phyloP scores from a whole-genome alignment of 35 echinoderm and acorn worm genomes.

The Anneissia japonica region DNA sequence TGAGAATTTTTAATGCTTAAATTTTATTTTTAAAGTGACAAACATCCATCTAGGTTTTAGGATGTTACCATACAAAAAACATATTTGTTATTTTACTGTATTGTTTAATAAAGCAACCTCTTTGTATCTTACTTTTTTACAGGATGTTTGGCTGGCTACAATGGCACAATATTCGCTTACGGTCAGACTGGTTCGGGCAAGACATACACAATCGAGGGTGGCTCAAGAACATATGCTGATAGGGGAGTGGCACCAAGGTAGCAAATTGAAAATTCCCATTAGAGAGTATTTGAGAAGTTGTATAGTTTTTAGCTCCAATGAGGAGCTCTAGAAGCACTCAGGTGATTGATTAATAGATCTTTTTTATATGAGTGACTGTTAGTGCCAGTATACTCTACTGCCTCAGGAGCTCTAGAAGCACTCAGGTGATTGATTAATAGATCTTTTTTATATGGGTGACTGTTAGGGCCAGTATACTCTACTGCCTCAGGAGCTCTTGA shows the following conservation, averaged over 20 bases:
- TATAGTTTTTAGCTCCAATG: no score
- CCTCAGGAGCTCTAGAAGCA: no score
- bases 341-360: no score
- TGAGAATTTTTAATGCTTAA: neutral
- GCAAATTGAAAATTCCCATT: neutral
- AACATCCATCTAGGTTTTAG: neutral
- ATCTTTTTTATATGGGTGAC: no score
- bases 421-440: no score
- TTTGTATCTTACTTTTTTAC: neutral
- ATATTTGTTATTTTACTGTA: neutral
- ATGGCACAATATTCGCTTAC: slow-evolving; percentile 66
- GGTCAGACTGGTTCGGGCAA: slow-evolving; percentile 62
- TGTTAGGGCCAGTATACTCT: no score
- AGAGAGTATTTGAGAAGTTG: no score
- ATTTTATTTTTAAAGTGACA: neutral
- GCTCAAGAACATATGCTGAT: slow-evolving; percentile 31
- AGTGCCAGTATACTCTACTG: no score
- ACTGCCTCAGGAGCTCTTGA: no score
- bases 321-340: no score
- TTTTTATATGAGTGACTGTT: no score
- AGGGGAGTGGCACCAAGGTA: slow-evolving; percentile 44
- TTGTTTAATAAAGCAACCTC: neutral
- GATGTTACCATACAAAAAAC: neutral
- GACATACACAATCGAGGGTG: slow-evolving; percentile 47
- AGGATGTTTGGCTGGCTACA: slow-evolving; percentile 51